phyloP scores from a whole-genome alignment of 2,113 vertebrate species.

The Salminus brasiliensis region DNA sequence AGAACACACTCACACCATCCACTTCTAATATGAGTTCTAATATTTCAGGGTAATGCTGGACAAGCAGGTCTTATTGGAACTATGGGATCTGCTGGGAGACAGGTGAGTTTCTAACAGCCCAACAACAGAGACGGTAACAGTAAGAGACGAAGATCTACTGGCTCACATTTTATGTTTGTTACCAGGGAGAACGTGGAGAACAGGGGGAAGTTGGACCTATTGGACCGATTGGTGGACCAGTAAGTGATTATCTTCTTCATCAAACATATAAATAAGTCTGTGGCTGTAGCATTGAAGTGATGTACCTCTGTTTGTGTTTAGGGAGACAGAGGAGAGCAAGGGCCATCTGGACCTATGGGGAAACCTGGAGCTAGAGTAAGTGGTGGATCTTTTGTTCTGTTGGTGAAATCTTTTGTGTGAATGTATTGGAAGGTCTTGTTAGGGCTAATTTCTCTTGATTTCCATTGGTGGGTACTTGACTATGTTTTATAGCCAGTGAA shows the following conservation, averaged over 20 bases:
- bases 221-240: conserved; percentile 85
- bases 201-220: conserved; percentile 85
- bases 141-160: background rate
- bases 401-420: background rate
- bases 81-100: conserved; percentile 90
- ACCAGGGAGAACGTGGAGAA: conserved; percentile 88
- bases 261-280: background rate
- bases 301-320: conserved; percentile 59
- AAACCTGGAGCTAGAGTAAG: conserved; percentile 88
- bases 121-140: background rate
- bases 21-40: background rate
- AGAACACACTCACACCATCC: background rate
- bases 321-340: conserved; percentile 85
- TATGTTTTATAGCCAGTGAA: too few relatives aligned
- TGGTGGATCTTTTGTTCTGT: conserved; percentile 6
- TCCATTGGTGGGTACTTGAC: too few relatives aligned
- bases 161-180: conserved; percentile 15
- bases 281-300: background rate
- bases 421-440: too few relatives aligned
- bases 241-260: conserved; percentile 72
- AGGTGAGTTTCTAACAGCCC: conserved; percentile 72
- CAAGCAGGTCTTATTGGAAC: conserved; percentile 82
- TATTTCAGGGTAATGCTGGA: conserved; percentile 83
- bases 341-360: conserved; percentile 84
- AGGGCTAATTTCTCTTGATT: too few relatives aligned